These are phyloP conservation scores for Litoditis marina DNA, from an alignment of 2,888 invertebrate species.

Conservation along the genomic window DNA sequence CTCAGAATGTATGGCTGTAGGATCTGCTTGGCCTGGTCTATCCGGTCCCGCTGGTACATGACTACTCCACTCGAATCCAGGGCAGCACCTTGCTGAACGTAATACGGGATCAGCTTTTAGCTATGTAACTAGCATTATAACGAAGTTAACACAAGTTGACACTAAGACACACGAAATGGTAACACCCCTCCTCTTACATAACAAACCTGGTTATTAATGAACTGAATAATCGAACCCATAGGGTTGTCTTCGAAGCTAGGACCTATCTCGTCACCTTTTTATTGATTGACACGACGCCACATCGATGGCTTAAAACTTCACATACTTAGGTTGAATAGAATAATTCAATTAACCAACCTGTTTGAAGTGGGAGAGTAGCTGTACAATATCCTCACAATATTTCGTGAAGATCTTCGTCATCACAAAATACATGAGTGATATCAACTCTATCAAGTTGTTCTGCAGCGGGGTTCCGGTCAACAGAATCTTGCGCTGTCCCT, in stretches of 20 bases:
- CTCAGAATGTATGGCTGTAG: slow-evolving; percentile 92
- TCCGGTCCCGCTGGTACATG: slow-evolving; percentile 83
- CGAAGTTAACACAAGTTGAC: background rate
- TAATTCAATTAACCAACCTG: slow-evolving; percentile 17
- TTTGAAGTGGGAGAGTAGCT: slow-evolving; percentile 51
- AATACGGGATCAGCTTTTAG: background rate
- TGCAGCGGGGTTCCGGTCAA: slow-evolving; percentile 93
- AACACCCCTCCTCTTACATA: too few relatives aligned
- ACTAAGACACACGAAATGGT: too few relatives aligned
- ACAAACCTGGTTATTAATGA: too few relatives aligned
- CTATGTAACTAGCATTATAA: background rate
- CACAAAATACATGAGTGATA: slow-evolving; percentile 86
- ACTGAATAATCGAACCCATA: too few relatives aligned
- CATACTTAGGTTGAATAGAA: too few relatives aligned
- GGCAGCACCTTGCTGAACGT: slow-evolving; percentile 32
- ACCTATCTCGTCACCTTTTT: too few relatives aligned
- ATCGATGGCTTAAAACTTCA: too few relatives aligned
- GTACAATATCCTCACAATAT: slow-evolving; percentile 50
- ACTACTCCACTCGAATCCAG: slow-evolving; percentile 68
- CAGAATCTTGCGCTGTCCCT: slow-evolving; percentile 81
- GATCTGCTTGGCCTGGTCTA: slow-evolving; percentile 86
- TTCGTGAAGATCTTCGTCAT: slow-evolving; percentile 74
- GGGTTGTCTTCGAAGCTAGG: too few relatives aligned
- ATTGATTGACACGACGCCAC: too few relatives aligned
- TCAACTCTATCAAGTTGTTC: slow-evolving; percentile 89